Conservation (phyloP, 2,888 invertebrate species). For the Eupithecia insigniata region DNA sequence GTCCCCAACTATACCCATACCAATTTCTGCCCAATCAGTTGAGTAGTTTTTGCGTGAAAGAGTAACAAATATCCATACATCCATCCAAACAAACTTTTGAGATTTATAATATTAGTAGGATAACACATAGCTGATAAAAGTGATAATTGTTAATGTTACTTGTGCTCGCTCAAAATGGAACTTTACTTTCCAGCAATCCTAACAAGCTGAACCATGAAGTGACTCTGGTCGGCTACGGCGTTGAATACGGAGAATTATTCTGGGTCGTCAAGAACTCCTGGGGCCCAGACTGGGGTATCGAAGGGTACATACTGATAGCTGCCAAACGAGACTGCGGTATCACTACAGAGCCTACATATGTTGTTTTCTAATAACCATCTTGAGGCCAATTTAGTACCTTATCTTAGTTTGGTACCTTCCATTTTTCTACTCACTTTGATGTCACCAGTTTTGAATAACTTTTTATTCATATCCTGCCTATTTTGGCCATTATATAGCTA, state of each 20-base stretch:
- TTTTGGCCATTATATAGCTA: neutral
- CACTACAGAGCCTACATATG: conserved; percentile 91
- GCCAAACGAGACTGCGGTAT: conserved; percentile 96
- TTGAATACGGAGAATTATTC: conserved; percentile 90
- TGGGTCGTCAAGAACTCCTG: conserved; percentile 98
- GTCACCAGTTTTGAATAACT: too few species aligned
- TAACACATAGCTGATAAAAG: neutral
- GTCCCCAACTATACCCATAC: too few species aligned
- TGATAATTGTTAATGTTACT: neutral
- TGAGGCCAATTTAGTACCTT: neutral
- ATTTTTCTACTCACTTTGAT: neutral
- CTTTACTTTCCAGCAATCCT: neutral
- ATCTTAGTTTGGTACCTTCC: neutral
- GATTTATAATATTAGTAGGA: too few species aligned
- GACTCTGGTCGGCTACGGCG: conserved; percentile 94
- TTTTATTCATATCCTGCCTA: too few species aligned
- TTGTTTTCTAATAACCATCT: conserved; percentile 10
- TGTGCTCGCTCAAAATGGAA: neutral
- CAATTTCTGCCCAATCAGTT: too few species aligned
- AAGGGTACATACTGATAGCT: conserved; percentile 95
- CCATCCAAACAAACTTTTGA: too few species aligned
- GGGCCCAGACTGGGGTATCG: conserved; percentile 97
- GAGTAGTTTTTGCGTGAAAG: too few species aligned
- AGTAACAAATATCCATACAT: too few species aligned
- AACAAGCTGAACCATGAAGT: conserved; percentile 92